phyloP scores from a whole-genome alignment of 2,797 vertebrate genomes.

The Sphenodon punctatus region DNA sequence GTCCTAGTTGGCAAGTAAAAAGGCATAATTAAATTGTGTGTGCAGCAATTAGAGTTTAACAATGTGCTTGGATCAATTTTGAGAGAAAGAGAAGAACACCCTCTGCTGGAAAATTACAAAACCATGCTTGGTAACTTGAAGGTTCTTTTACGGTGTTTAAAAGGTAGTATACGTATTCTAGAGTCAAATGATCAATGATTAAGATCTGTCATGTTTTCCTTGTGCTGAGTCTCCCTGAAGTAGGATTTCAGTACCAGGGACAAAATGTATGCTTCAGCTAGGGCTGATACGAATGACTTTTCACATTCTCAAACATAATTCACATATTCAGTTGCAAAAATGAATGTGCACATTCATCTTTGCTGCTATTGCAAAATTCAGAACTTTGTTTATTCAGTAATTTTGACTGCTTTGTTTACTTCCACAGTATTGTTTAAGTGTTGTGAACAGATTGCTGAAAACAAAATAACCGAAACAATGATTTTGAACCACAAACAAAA shows the following conservation, averaged over 20 bases:
- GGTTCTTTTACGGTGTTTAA: background rate
- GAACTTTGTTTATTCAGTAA: no score
- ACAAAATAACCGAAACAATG: no score
- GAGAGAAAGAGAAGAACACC: background rate
- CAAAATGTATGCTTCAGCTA: no score
- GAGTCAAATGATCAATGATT: background rate
- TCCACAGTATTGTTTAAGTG: no score
- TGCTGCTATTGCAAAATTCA: no score
- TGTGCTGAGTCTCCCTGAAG: background rate
- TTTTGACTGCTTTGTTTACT: no score
- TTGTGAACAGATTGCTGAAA: no score
- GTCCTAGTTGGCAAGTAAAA: background rate
- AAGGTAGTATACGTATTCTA: background rate
- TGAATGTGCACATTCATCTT: no score
- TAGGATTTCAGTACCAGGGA: background rate
- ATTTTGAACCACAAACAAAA: no score
- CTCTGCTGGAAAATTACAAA: background rate
- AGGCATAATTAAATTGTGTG: background rate
- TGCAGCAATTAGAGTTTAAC: background rate
- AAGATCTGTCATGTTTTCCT: background rate
- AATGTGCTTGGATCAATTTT: background rate
- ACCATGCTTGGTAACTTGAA: background rate
- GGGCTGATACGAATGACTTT: no score
- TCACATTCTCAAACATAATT: no score
- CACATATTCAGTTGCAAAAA: no score